These are phyloP conservation scores for Papilio dardanus DNA, from an alignment of 1,140 invertebrate species.

Conservation along the genomic window DNA sequence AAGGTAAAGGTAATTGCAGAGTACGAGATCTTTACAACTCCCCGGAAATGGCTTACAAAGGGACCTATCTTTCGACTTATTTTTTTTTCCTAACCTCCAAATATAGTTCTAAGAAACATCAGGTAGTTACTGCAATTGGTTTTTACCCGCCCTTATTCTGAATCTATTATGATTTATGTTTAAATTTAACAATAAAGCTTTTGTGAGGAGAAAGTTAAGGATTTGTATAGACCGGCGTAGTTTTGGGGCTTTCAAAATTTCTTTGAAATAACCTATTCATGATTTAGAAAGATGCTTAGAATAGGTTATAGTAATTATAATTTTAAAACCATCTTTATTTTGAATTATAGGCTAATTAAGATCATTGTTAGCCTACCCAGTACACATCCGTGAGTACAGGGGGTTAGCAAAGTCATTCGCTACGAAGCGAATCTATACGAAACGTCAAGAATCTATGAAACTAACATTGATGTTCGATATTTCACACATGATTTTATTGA, in stretches of 20 bases:
- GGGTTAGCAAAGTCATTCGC: no score
- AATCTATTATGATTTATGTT: slow-evolving; percentile 22
- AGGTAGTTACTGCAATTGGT: slow-evolving; percentile 14
- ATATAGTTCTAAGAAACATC: not conserved
- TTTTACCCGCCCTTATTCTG: not conserved
- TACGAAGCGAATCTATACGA: no score
- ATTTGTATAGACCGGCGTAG: not conserved
- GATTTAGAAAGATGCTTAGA: not conserved
- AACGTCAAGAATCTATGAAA: no score
- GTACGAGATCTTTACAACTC: slow-evolving; percentile 5
- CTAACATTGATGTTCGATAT: no score
- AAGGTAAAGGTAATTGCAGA: slow-evolving; percentile 11
- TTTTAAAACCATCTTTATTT: not conserved
- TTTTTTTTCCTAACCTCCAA: not conserved
- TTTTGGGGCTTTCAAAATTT: not conserved
- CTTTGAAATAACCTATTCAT: not conserved
- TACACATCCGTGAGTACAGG: no score
- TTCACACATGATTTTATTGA: no score
- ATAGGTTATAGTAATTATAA: not conserved
- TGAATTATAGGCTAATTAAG: no score
- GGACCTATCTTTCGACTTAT: not conserved
- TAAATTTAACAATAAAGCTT: slow-evolving; percentile 1
- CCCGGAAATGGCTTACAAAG: slow-evolving; percentile 8
- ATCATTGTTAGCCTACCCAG: no score
- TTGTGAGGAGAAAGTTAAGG: slow-evolving; percentile 11